Conservation (phyloP, 2,888 invertebrate species). For the Tenodera sinensis region DNA sequence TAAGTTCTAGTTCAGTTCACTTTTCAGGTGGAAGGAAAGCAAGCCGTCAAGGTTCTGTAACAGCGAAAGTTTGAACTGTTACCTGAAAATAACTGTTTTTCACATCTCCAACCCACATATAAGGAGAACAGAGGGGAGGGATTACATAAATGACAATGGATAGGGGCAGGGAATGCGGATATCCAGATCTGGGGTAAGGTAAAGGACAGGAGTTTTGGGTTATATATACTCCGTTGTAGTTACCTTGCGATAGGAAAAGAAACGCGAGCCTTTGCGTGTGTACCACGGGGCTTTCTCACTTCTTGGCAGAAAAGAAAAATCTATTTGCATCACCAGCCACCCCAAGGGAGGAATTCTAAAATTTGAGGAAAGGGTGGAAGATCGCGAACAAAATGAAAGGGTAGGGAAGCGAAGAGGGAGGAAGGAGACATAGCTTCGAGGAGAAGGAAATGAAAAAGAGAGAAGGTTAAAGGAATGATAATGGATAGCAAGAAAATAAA, state of each 20-base stretch:
- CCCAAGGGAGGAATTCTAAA: constrained; percentile 2
- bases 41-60: too few relatives aligned
- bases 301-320: neutral
- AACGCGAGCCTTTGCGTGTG: neutral
- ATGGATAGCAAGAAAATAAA: neutral
- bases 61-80: too few relatives aligned
- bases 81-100: too few relatives aligned
- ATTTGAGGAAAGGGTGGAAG: neutral
- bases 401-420: neutral
- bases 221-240: neutral
- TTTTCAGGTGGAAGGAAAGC: too few relatives aligned
- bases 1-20: too few relatives aligned
- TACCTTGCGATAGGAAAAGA: neutral
- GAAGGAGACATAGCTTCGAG: neutral
- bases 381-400: neutral
- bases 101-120: too few relatives aligned
- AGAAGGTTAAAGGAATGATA: neutral
- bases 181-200: neutral
- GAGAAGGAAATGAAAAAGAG: neutral
- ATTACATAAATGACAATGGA: neutral
- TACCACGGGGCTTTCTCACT: neutral
- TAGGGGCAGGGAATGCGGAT: neutral
- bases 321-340: constrained; percentile 4
- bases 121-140: too few relatives aligned
- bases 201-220: neutral